phyloP scores from a whole-genome alignment of 2,113 vertebrate genomes.

The Cyanocitta stelleri region DNA sequence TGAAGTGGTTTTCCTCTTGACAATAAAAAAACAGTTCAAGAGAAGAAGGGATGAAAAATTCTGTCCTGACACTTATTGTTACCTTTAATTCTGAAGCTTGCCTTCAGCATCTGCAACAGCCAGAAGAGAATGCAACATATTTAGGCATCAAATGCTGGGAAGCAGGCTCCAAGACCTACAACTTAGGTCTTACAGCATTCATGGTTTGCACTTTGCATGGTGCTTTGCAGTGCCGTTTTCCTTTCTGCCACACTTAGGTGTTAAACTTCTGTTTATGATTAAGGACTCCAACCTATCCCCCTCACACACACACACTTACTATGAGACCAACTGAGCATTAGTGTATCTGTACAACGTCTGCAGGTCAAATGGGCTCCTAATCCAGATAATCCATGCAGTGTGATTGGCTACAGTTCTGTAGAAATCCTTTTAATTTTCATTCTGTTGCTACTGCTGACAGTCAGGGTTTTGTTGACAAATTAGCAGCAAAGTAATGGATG shows the following conservation, averaged over 20 bases:
- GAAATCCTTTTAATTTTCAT: constrained; percentile 49
- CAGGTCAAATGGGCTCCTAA: constrained; percentile 51
- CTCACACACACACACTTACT: neutral
- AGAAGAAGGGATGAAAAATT: neutral
- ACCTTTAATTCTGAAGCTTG: neutral
- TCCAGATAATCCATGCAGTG: constrained; percentile 47
- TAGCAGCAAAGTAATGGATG: constrained; percentile 5
- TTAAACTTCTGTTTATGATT: constrained; percentile 22
- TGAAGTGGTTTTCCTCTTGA: neutral
- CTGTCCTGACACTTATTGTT: neutral
- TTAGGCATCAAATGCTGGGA: neutral
- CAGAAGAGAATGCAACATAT: neutral
- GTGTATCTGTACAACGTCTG: neutral
- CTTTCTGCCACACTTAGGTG: neutral
- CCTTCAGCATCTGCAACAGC: neutral
- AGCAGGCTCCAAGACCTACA: accelerated
- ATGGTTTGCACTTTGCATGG: neutral
- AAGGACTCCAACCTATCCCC: neutral
- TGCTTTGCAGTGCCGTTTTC: neutral
- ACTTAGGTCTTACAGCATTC: neutral
- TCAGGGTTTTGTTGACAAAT: constrained; percentile 31
- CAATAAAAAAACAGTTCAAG: neutral
- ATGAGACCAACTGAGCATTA: constrained; percentile 6
- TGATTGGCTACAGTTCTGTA: constrained; percentile 31
- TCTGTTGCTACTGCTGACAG: constrained; percentile 9